These are phyloP conservation scores for Hyperopisus bebe DNA, from an alignment of 2,113 vertebrate species.

Conservation along the genomic window DNA sequence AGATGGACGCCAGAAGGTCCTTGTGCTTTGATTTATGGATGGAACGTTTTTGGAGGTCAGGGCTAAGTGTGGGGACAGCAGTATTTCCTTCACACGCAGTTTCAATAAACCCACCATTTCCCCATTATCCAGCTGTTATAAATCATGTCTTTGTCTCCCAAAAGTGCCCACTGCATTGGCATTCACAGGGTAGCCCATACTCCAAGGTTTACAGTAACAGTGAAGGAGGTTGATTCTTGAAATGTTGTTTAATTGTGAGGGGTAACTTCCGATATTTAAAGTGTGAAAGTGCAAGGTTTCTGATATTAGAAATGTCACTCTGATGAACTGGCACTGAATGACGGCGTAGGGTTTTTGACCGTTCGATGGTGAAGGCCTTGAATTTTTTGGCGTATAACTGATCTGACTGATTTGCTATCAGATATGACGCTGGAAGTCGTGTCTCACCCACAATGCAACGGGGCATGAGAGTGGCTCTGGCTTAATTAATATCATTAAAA, in stretches of 20 bases:
- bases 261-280: not conserved
- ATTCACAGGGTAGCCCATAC: not conserved
- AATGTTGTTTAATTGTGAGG: not conserved
- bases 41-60: constrained; percentile 17
- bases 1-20: not conserved
- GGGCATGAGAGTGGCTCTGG: constrained; percentile 22
- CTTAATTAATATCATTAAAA: constrained; percentile 58
- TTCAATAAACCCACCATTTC: constrained; percentile 11
- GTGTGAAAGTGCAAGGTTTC: not conserved
- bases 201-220: constrained; percentile 23
- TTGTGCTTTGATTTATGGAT: constrained; percentile 18
- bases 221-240: not conserved
- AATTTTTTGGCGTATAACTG: not conserved
- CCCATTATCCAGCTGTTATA: not conserved
- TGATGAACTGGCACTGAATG: not conserved
- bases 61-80: constrained; percentile 18
- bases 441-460: constrained; percentile 41
- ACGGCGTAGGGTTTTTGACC: not conserved
- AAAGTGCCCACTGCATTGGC: not conserved
- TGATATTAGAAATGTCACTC: not conserved
- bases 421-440: constrained; percentile 30
- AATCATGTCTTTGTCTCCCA: not conserved
- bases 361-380: not conserved
- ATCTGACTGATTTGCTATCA: constrained; percentile 6
- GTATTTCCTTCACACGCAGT: constrained; percentile 7